These are phyloP conservation scores for Stenodema calcarata DNA, from an alignment of 2,888 invertebrate species.

Conservation along the genomic window DNA sequence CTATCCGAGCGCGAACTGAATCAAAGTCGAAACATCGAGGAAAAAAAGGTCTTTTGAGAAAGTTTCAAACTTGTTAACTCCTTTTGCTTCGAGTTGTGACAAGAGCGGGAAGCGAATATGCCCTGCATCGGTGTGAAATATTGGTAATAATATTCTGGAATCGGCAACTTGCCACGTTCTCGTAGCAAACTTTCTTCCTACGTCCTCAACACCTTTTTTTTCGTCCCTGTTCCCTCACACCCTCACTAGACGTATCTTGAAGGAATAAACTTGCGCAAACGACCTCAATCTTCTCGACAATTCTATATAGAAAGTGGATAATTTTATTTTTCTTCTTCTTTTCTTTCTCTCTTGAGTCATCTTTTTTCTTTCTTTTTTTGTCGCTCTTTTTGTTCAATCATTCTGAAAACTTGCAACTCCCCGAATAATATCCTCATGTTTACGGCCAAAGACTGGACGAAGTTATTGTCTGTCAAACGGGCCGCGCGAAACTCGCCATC, in stretches of 20 bases:
- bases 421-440: neutral
- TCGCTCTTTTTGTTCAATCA: neutral
- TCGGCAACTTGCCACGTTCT: slow-evolving; percentile 20
- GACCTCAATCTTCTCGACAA: neutral
- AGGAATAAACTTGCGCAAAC: neutral
- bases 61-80: slow-evolving; percentile 37
- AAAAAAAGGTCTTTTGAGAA: neutral
- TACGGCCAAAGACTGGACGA: neutral
- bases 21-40: neutral
- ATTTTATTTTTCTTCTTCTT: neutral
- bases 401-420: neutral
- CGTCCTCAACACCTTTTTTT: neutral
- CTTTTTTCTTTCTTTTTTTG: neutral
- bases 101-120: neutral
- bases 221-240: neutral
- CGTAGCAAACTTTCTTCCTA: neutral
- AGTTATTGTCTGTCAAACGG: neutral
- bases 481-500: neutral
- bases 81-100: slow-evolving; percentile 15
- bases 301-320: neutral
- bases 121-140: neutral
- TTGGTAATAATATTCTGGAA: slow-evolving; percentile 20
- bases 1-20: neutral
- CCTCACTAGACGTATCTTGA: neutral
- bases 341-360: neutral